These are phyloP conservation scores for Leucosticte australis DNA, from an alignment of 2,113 vertebrate species.

Conservation along the genomic window DNA sequence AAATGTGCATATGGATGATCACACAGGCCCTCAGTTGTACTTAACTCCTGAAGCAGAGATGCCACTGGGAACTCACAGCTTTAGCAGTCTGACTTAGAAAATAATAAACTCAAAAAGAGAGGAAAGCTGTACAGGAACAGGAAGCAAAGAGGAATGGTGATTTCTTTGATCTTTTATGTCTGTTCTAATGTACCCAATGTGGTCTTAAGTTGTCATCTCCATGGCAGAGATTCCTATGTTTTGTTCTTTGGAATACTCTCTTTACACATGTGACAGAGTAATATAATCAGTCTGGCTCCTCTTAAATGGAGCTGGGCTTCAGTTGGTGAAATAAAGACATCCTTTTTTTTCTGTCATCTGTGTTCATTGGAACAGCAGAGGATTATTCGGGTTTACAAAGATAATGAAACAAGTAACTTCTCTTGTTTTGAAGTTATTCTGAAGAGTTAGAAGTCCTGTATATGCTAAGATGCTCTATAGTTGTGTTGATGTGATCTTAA, in stretches of 20 bases:
- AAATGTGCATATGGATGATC: background rate
- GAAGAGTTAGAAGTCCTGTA: background rate
- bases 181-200: background rate
- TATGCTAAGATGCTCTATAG: background rate
- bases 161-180: background rate
- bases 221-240: background rate
- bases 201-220: background rate
- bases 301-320: background rate
- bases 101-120: background rate
- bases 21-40: background rate
- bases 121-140: background rate
- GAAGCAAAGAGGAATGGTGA: background rate
- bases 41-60: background rate
- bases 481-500: background rate
- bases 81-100: background rate
- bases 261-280: background rate
- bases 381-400: background rate
- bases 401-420: background rate
- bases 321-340: background rate
- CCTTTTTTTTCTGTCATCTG: background rate
- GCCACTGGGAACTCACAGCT: background rate
- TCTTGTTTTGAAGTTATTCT: background rate
- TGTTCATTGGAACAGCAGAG: background rate
- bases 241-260: background rate
- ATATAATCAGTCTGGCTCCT: background rate